Evolutionary conservation across 2,888 invertebrate genomes (phyloP).

Genomic region (Agriotes lineatus): DNA sequence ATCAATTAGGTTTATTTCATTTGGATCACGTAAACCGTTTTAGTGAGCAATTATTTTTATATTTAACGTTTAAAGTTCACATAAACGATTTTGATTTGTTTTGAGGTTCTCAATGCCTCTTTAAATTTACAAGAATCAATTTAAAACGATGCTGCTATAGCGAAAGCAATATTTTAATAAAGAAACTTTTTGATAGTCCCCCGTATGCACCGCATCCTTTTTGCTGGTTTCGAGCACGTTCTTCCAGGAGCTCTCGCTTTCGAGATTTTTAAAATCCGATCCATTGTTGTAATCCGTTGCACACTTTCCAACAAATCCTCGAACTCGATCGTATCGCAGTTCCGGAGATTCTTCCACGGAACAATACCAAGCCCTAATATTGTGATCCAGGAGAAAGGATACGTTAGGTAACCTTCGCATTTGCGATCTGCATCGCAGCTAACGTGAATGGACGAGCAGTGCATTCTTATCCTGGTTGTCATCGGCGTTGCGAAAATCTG

Average conservation of each 20-base stretch:
- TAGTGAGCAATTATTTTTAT: no score
- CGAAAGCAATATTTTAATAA: no score
- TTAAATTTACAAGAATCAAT: no score
- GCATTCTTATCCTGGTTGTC: background rate
- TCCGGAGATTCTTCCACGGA: constrained; percentile 36
- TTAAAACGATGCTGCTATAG: no score
- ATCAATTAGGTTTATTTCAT: no score
- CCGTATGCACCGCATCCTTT: no score
- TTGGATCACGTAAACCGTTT: no score
- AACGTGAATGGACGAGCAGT: constrained; percentile 1
- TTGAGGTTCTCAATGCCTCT: no score
- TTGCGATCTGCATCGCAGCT: constrained; percentile 23
- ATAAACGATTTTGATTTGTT: no score
- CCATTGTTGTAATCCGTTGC: constrained; percentile 22
- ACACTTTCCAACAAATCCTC: constrained; percentile 31
- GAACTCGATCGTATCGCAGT: constrained; percentile 33
- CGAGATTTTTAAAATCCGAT: background rate
- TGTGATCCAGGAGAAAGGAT: constrained; percentile 31
- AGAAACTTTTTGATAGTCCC: no score
- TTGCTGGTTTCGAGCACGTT: no score
- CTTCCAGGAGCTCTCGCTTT: background rate
- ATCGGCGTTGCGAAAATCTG: background rate
- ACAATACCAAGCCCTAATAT: constrained; percentile 35
- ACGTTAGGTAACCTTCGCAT: constrained; percentile 33
- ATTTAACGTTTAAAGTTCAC: no score